Evolutionary conservation across 2,797 vertebrate species (phyloP), one percentile per base, ranked within the genome.

Genomic region (Nannoperca australis): DNA sequence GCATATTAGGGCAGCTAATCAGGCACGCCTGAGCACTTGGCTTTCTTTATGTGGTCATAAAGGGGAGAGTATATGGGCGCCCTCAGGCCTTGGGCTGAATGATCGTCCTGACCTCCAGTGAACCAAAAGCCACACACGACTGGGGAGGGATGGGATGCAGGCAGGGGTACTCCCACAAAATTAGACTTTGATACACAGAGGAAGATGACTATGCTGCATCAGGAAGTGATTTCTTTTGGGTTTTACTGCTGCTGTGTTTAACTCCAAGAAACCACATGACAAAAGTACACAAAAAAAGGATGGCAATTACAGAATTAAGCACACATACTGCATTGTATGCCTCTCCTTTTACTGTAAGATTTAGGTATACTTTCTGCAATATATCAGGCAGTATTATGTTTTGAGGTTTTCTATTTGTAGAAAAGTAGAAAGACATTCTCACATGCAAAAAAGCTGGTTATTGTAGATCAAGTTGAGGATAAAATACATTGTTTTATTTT

Each of bases 1-100:
- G 98, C 97, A 96, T 96, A 98, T 98, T 97, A 98, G 97, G 87
- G 94, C 92, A 95, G 94, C 97, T 98, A 97, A 99, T 98, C 97
- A 97, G 96, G 96, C 96, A 96, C 94, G 95, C 95, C 96, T 97
- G 95, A 97, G 95, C 94, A 96, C 96, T 96, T 95, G 94, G 88
- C 94, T 95, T 97, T 97, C 96, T 97, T 97, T 96, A 97, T 96
- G 96, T 95, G 94, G 93, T 93, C 96, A 97, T 98, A 98, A 98
- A 97, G 96, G 95, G 89, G 92, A 94, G 93, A 96, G 95, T 95
- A 90, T 93, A 96, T 93, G 95, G 95, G 93, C 88, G 89, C 96
- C 97, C 96, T 81, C 84, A 86, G 96, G 97, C 95, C 65, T 95
- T 90, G 92, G 93, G 91, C 94, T 97, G 97, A 98, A 97, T 97